Percentiles rank a stretch among this genome's conserved stretches.
These are phyloP conservation scores for Leptinotarsa lineolata DNA, from an alignment of 1,140 invertebrate genomes.

Conservation along the genomic window DNA sequence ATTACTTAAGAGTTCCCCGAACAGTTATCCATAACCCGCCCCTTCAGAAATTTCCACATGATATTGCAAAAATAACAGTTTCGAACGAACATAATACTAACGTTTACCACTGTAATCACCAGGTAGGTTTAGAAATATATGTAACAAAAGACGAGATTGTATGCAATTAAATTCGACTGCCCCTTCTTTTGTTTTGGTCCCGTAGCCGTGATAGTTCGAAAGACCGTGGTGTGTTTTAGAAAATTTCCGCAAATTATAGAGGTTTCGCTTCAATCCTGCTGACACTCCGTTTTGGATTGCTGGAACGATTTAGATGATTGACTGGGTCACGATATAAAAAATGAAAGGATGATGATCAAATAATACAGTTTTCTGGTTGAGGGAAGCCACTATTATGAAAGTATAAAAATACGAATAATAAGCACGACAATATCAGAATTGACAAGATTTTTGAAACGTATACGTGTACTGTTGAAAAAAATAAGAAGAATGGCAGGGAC, in stretches of 20 bases:
- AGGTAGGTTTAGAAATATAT: constrained; percentile 14
- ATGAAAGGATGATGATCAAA: background rate
- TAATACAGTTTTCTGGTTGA: background rate
- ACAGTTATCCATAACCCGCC: constrained; percentile 9
- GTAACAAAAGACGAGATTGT: constrained; percentile 17
- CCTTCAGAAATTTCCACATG: constrained; percentile 12
- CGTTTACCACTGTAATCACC: background rate
- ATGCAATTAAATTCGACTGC: constrained; percentile 15
- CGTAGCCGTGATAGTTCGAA: background rate
- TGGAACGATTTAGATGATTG: background rate
- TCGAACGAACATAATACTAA: constrained; percentile 16
- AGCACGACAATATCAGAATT: no score
- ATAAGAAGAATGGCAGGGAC: no score
- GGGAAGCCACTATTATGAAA: no score
- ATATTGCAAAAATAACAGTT: constrained; percentile 22
- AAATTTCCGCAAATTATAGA: background rate
- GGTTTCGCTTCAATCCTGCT: background rate
- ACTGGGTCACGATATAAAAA: background rate
- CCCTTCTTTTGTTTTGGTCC: constrained; percentile 11
- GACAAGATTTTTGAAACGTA: no score
- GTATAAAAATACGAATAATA: no score
- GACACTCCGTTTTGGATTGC: background rate
- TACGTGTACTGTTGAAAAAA: no score
- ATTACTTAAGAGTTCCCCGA: constrained; percentile 1
- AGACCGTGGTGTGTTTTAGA: background rate